Base-by-base conservation (phyloP, 1,140 invertebrate genomes). In the Lepidurus apus region DNA sequence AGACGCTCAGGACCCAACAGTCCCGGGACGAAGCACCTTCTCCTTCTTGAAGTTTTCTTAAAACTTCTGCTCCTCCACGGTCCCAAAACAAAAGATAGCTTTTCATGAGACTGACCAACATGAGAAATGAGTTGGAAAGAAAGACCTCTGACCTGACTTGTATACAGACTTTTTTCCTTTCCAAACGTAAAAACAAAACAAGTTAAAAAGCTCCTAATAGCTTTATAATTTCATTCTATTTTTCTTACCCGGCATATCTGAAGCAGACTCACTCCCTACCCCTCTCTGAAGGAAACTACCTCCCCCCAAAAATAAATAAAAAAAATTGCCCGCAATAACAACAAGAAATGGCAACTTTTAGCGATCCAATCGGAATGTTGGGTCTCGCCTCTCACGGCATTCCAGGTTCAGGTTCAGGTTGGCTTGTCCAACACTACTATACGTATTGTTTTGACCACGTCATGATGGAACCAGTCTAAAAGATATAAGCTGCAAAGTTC, bases 141-240 rank as follows among this genome's bases (percentile, higher is more conserved):
- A 65, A 65, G 53, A 65, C 53, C 53, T 65, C 53, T 65, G 53
- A 65, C 53, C 53, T 65, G n/a, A 65, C 53, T 65, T 65, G 17
- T n/a, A 65, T n/a, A 7, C 53, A 65, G 21, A n/a, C 53, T 4
- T 65, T 21, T 21, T 17, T 65, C 53, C 21, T 65, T 21, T 65
- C 21, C 9, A n/a, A 65, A 17, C 53, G 17, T 7, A 65, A n/a
- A 65, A 65, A 21, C 53, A 65, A 65, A 13, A 13, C 17, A 9
- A 13, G 21, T 21, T 13, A 21, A 65, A 65, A 65, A 65, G 6
- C 4, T 1, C 53, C 53, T 65, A n/a, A 65, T 65, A 65, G 34
- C 34, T 34, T 34, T 34, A 34, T 34, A 34, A 34, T 34, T 34
- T 34, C 34, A 3, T 34, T 34, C 4, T 34, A 34, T 2, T 34